phyloP scores from a whole-genome alignment of 2,797 vertebrate species.

The Syncerus caffer region DNA sequence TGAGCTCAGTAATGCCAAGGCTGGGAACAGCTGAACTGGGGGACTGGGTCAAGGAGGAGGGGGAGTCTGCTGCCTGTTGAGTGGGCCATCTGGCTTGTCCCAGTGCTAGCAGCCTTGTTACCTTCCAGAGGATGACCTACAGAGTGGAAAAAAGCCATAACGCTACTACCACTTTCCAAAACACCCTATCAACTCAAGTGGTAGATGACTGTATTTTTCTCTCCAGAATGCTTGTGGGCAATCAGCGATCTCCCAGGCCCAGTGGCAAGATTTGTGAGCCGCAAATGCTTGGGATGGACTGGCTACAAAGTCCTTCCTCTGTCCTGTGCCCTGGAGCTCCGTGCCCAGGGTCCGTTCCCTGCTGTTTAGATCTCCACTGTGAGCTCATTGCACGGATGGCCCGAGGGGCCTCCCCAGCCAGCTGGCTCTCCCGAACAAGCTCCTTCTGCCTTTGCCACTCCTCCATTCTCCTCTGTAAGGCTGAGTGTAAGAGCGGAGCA shows the following conservation, averaged over 20 bases:
- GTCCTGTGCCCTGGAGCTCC: neutral
- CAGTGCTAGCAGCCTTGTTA: slow-evolving; percentile 31
- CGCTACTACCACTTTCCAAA: slow-evolving; percentile 7
- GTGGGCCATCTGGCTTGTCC: slow-evolving; percentile 61
- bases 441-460: slow-evolving; percentile 51
- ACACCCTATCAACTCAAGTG: slow-evolving; percentile 49
- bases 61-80: neutral
- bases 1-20: neutral
- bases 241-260: neutral
- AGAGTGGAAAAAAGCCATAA: slow-evolving; percentile 38
- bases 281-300: neutral
- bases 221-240: neutral
- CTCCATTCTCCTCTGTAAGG: slow-evolving; percentile 53
- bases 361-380: neutral
- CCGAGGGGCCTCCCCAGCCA: slow-evolving; percentile 26
- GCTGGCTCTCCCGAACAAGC: slow-evolving; percentile 62
- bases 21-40: neutral
- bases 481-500: slow-evolving; percentile 67
- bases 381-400: slow-evolving; percentile 26
- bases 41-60: neutral
- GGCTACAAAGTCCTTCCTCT: neutral
- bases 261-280: neutral
- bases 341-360: neutral
- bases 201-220: slow-evolving; percentile 24
- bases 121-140: slow-evolving; percentile 34